Evolutionary conservation across 53 echinoderm and acorn worm genomes (phyloP), one percentile per base, ranked within the genome.

Genomic region (Echinarachnius parma): DNA sequence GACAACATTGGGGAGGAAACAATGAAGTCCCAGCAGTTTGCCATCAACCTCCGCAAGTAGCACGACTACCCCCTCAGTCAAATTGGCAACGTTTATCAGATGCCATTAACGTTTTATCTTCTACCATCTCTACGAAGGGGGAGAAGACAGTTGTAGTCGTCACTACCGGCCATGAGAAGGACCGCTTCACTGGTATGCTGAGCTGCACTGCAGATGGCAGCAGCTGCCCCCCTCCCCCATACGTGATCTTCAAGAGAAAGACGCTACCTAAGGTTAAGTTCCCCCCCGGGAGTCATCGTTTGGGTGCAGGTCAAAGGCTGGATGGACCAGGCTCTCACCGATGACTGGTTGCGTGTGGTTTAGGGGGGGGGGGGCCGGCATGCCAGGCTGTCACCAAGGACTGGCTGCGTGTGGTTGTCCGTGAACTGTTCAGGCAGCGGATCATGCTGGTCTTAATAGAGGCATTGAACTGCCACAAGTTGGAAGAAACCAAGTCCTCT

Each of bases 381-480:
- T n/a, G n/a, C n/a, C n/a, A n/a, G n/a, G n/a, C n/a, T n/a, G n/a
- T 58, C 3, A 36, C 34, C 26, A 21, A 52, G 35, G 36, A 71
- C 13, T 82, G 82, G 82, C 52, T 82, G 16, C 0, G 23, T 14
- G 5, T 24, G 11, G 42, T 36, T 3, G 75, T 62, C 75, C 34
- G 29, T 2, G 21, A n/a, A n/a, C n/a, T n/a, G 5, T 3, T 31
- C 13, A 7, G 42, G 13, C 7, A 34, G 1, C 24, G 50, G n/a
- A 26, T 25, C 4, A 48, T 70, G 16, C 34, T 70, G 39, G 81
- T 72, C 20, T 72, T 31, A 74, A n/a, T n/a, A n/a, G 72, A 81
- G 29, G 58, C 75, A 14, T 81, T 81, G 14, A 32, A 0, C 13
- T 48, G 65, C 14, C 75, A 81, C 37, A 13, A 70, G 9, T 61